These are phyloP conservation scores for Styela plicata DNA, from an alignment of 23 tunicate species.

Conservation along the genomic window DNA sequence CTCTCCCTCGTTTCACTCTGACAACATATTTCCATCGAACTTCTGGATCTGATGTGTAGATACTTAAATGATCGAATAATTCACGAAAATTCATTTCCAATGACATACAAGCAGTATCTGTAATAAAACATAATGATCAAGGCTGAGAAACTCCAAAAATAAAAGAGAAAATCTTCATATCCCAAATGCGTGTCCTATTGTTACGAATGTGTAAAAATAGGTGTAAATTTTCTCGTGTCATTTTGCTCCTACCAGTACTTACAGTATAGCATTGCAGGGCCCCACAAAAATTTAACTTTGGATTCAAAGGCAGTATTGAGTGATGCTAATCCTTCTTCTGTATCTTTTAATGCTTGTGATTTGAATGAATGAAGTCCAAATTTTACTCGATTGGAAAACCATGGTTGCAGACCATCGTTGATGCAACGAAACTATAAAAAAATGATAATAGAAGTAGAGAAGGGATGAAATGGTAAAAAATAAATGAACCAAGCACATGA, in stretches of 20 bases:
- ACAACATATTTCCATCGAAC: constrained; percentile 22
- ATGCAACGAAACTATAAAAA: constrained; percentile 13
- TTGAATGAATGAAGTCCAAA: constrained; percentile 27
- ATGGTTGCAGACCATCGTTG: constrained; percentile 32
- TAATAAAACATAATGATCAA: too few relatives aligned
- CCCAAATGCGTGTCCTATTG: too few relatives aligned
- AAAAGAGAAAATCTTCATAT: too few relatives aligned
- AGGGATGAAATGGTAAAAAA: too few relatives aligned
- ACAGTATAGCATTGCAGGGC: constrained; percentile 32
- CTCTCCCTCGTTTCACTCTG: constrained; percentile 22
- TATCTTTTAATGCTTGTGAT: constrained; percentile 18
- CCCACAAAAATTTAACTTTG: constrained; percentile 23
- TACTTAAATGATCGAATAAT: constrained; percentile 24
- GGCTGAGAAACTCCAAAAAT: too few relatives aligned
- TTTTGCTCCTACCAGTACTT: too few relatives aligned
- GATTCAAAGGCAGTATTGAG: constrained; percentile 33
- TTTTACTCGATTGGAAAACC: constrained; percentile 28
- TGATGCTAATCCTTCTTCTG: constrained; percentile 26
- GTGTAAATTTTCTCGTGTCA: too few relatives aligned
- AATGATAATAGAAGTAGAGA: too few relatives aligned
- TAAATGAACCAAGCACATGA: too few relatives aligned
- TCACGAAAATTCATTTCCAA: constrained; percentile 32
- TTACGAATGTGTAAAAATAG: too few relatives aligned
- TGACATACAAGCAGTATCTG: constrained; percentile 36
- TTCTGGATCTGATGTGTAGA: constrained; percentile 24